These are phyloP conservation scores for Apostichopus leukothele DNA, from an alignment of 53 echinoderm and acorn worm species.

Conservation along the genomic window DNA sequence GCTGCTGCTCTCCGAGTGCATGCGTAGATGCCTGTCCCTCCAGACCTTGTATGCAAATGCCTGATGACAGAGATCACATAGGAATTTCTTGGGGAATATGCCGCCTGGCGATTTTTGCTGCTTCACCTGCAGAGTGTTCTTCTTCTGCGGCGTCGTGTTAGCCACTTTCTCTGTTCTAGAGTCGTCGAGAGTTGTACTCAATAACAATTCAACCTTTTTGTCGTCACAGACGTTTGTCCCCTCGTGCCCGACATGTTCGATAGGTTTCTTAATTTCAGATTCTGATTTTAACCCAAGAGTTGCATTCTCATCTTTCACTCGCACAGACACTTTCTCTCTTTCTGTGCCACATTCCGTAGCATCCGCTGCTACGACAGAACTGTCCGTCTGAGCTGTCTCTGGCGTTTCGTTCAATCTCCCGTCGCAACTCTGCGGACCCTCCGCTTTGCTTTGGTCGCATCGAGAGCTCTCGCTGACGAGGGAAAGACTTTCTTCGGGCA, in stretches of 20 bases:
- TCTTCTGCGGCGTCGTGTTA: neutral
- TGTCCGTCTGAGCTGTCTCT: neutral
- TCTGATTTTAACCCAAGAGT: neutral
- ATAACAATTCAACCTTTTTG: neutral
- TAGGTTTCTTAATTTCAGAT: neutral
- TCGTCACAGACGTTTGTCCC: neutral
- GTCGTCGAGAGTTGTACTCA: neutral
- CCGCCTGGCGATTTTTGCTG: neutral
- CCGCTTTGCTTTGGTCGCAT: neutral
- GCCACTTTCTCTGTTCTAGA: neutral
- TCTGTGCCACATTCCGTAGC: neutral
- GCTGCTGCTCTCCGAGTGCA: slow-evolving; percentile 22
- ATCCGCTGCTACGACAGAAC: neutral
- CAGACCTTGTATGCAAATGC: slow-evolving; percentile 58
- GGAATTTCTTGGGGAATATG: slow-evolving; percentile 44
- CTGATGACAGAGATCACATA: slow-evolving; percentile 54
- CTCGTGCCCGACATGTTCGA: too few relatives aligned
- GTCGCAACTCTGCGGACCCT: neutral
- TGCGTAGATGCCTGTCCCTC: slow-evolving; percentile 58
- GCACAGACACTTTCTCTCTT: neutral
- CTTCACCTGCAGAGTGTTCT: neutral
- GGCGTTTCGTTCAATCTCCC: neutral
- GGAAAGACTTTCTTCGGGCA: neutral
- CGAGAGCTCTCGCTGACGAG: neutral
- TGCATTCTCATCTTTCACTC: neutral